These are phyloP conservation scores for Echiichthys vipera DNA, from an alignment of 2,797 vertebrate species.

Conservation along the genomic window DNA sequence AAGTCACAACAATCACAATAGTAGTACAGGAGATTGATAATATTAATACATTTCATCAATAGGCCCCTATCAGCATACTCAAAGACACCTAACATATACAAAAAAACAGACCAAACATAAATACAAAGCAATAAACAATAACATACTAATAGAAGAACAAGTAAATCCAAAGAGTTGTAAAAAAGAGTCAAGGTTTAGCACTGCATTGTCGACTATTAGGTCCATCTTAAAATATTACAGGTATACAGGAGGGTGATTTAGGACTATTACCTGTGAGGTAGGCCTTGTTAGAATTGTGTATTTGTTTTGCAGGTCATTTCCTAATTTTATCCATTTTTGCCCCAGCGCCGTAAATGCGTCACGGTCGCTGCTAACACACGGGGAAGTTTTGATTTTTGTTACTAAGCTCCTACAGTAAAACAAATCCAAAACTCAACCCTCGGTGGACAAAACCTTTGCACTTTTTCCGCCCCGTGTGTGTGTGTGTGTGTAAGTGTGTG, in stretches of 20 bases:
- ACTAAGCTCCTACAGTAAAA: background rate
- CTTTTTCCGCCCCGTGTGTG: constrained; percentile 1
- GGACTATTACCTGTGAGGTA: background rate
- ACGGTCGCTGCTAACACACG: background rate
- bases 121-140: too few species aligned
- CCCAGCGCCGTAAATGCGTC: background rate
- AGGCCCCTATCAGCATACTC: too few species aligned
- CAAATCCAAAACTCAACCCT: background rate
- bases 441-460: background rate
- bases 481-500: too few species aligned
- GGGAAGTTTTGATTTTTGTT: background rate
- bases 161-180: too few species aligned
- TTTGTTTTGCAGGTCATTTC: background rate
- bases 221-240: background rate
- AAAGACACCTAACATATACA: too few species aligned
- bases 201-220: background rate
- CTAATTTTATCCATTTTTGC: background rate
- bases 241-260: background rate
- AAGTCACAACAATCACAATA: background rate
- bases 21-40: background rate
- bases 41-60: too few species aligned
- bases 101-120: too few species aligned
- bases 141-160: too few species aligned
- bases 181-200: background rate
- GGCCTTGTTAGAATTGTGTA: too few species aligned